Conservation (phyloP, 92 coral and sea anemone genomes). For the Siderastrea radians region DNA sequence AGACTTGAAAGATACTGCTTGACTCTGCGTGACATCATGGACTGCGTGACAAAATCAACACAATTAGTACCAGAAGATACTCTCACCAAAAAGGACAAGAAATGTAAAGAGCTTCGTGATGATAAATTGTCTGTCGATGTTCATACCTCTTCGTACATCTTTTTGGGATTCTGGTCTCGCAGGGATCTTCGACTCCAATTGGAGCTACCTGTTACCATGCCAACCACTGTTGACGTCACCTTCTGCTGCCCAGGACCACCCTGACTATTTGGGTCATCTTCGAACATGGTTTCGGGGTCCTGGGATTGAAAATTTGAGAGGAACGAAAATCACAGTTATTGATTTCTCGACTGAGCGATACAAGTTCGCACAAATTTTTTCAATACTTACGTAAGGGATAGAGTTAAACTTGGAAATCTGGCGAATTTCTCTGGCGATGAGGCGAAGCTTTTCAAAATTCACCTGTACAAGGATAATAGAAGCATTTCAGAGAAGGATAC, state of each 20-base stretch:
- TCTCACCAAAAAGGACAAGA: background rate
- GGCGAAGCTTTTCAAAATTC: constrained; percentile 97
- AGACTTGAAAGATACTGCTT: constrained; percentile 83
- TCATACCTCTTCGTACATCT: constrained; percentile 97
- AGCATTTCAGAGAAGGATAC: background rate
- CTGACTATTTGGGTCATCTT: constrained; percentile 78
- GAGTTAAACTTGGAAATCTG: constrained; percentile 91
- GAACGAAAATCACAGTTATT: background rate
- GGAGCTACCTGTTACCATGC: constrained; percentile 88
- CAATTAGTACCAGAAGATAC: background rate
- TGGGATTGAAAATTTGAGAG: constrained; percentile 17
- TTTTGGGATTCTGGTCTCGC: constrained; percentile 90
- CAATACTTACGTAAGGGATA: constrained; percentile 87
- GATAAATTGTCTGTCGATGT: background rate
- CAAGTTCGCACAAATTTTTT: background rate
- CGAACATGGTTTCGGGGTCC: constrained; percentile 95
- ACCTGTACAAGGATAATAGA: constrained; percentile 57
- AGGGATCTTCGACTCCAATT: constrained; percentile 89
- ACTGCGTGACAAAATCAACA: constrained; percentile 69
- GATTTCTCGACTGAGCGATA: background rate
- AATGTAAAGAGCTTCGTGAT: background rate
- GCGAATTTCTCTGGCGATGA: constrained; percentile 96
- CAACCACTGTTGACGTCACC: constrained; percentile 90
- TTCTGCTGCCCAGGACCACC: constrained; percentile 88
- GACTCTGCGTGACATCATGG: constrained; percentile 93